These are phyloP conservation scores for Silurus asotus DNA, from an alignment of 2,113 vertebrate genomes.

Conservation along the genomic window DNA sequence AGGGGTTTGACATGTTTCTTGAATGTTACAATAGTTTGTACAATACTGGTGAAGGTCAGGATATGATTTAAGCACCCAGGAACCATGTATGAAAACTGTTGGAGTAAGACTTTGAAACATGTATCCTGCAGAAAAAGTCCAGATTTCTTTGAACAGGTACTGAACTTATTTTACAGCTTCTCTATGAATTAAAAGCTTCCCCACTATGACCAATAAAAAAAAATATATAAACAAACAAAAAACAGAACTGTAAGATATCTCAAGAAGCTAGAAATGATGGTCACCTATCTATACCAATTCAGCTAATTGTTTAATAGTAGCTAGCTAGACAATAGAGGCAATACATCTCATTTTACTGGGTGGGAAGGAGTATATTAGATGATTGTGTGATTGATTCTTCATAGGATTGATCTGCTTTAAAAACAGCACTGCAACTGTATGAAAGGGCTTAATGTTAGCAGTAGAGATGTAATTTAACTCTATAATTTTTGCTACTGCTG, in stretches of 20 bases:
- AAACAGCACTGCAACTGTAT: neutral
- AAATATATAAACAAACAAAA: neutral
- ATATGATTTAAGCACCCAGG: neutral
- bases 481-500: neutral
- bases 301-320: neutral
- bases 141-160: neutral
- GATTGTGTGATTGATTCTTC: neutral
- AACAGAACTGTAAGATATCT: neutral
- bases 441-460: neutral
- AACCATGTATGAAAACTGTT: neutral
- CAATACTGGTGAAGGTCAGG: neutral
- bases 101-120: neutral
- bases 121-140: neutral
- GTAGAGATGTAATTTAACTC: neutral
- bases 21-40: neutral
- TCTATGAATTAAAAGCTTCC: neutral
- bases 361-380: neutral
- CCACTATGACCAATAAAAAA: neutral
- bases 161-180: neutral
- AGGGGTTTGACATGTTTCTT: neutral
- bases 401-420: neutral
- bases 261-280: neutral
- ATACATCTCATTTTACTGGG: neutral
- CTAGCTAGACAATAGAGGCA: neutral
- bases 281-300: neutral